Evolutionary conservation across 1,140 invertebrate species (phyloP).

Genomic region (Ectropis grisescens): DNA sequence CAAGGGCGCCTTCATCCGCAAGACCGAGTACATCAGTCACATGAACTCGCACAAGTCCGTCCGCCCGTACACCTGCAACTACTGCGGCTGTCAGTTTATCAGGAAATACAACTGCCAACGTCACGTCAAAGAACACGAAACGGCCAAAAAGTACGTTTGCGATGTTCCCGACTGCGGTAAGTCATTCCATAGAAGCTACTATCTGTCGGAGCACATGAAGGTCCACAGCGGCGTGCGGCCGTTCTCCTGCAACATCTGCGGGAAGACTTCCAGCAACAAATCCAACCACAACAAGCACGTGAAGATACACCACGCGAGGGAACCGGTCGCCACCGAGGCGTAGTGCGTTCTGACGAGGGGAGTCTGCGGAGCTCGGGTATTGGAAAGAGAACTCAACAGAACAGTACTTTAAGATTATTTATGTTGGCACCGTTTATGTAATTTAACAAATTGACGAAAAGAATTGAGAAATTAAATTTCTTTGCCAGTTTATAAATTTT

Average conservation of each 20-base stretch:
- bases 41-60: conserved; percentile 87
- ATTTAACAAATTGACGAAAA: too few relatives aligned
- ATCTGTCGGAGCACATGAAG: conserved; percentile 87
- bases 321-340: conserved; percentile 86
- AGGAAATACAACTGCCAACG: conserved; percentile 92
- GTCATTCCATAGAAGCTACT: conserved; percentile 88
- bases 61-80: conserved; percentile 90
- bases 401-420: too few relatives aligned
- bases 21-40: conserved; percentile 85
- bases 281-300: conserved; percentile 92
- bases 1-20: conserved; percentile 84
- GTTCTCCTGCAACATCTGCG: conserved; percentile 88
- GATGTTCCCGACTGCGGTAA: conserved; percentile 84
- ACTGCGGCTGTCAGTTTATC: conserved; percentile 94
- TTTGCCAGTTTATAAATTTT: too few relatives aligned
- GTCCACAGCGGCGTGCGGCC: conserved; percentile 88
- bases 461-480: too few relatives aligned
- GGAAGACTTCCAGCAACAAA: conserved; percentile 88
- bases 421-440: too few relatives aligned
- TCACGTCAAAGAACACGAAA: conserved; percentile 91
- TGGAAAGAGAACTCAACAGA: too few relatives aligned
- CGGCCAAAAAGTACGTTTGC: conserved; percentile 90
- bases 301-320: conserved; percentile 88
- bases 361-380: background rate
- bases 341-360: conserved; percentile 47